Percentiles rank a stretch among this genome's conserved stretches.
Conservation (phyloP, 1,140 invertebrate species). For the Arion vulgaris region DNA sequence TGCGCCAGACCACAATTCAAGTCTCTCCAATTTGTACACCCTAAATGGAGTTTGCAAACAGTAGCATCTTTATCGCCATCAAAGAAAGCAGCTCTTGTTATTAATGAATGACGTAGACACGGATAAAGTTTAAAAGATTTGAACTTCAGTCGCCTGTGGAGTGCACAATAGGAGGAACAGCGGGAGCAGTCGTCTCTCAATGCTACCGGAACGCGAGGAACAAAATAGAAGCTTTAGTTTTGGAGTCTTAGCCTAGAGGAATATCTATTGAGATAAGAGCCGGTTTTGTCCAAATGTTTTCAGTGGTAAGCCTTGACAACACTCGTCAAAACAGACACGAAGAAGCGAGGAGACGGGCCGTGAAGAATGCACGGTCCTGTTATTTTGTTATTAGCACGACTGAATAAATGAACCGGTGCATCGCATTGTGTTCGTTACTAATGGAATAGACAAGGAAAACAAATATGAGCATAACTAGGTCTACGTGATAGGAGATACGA, state of each 20-base stretch:
- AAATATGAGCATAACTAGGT: slow-evolving; percentile 10
- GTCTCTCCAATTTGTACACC: slow-evolving; percentile 7
- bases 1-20: not conserved
- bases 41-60: slow-evolving; percentile 27
- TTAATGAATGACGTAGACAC: not conserved
- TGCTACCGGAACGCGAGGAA: not conserved
- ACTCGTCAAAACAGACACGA: not conserved
- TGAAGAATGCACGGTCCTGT: not conserved
- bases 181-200: not conserved
- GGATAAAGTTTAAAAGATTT: not conserved
- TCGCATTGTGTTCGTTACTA: not conserved
- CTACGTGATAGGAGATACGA: not conserved
- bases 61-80: not conserved
- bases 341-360: not conserved
- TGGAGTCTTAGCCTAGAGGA: not conserved
- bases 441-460: slow-evolving; percentile 8
- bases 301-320: not conserved
- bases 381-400: not conserved
- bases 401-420: not conserved
- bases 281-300: not conserved
- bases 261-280: not conserved
- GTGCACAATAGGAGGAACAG: not conserved
- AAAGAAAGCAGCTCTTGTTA: not conserved
- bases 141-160: not conserved
- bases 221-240: not conserved